Evolutionary conservation across 2,797 vertebrate genomes (phyloP), one percentile per base, ranked within the genome.

Genomic region (Ciconia nigra): DNA sequence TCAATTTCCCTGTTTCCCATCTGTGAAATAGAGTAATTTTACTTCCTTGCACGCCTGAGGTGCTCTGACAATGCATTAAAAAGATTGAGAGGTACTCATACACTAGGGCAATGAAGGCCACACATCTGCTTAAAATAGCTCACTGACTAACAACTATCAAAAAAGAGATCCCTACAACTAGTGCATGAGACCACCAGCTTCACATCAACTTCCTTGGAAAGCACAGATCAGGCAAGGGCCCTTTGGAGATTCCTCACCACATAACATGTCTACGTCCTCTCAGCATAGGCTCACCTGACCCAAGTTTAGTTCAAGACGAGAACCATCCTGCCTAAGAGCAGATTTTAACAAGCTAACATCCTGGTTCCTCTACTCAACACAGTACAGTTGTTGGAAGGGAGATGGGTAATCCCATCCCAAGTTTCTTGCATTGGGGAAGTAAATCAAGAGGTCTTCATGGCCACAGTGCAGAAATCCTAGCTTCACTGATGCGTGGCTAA

Each of bases 1-100:
- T 95, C 94, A 96, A 96, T 97, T 92, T 97, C 82, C 65, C 88
- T 94, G 87, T 81, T 95, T 65, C 81, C 89, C 83, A 93, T 87
- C 93, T 96, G 94, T 96, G 96, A 96, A 97, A 97, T 81, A 94
- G 93, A 91, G 83, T 96, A 97, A 97, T 96, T 93, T 90, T 93
- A 94, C 90, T 85, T 94, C 65, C 78, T 83, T 85, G 74, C 93
- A 96, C 1, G 79, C 92, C 95, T 96, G 92, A 97, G 74, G 83
- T 92, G 67, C 65, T 93, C 92, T 96, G 95, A 94, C 94, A 96
- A 95, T 89, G 82, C 90, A 94, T 96, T 95, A 95, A 96, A 96
- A 97, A 97, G 95, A 97, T 93, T 96, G 93, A 95, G 87, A 97
- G 93, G 84, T 94, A 83, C 71, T 95, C 83, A 83, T 84, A 91